Evolutionary conservation across 35 echinoderm and acorn worm species (phyloP).

Genomic region (Apostichopus californicus): DNA sequence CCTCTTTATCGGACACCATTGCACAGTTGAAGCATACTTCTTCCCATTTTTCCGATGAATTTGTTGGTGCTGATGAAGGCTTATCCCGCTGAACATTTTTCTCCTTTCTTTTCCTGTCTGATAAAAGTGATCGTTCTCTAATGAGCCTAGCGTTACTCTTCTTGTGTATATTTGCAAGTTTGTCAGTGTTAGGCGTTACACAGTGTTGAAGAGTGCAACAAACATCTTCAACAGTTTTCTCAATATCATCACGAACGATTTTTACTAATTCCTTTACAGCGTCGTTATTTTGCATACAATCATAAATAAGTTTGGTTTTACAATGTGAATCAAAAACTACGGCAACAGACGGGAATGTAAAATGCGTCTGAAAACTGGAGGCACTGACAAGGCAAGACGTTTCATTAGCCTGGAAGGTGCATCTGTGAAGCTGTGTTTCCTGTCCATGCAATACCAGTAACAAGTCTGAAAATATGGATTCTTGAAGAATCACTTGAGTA

Average conservation of each 20-base stretch:
- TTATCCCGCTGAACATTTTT: not conserved
- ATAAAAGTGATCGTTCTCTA: not conserved
- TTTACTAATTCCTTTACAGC: not conserved
- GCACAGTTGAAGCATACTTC: not conserved
- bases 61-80: not conserved
- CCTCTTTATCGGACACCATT: not conserved
- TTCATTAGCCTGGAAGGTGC: not conserved
- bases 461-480: not conserved
- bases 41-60: not conserved
- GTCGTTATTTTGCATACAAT: not conserved
- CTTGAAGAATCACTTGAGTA: not conserved
- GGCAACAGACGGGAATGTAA: not conserved
- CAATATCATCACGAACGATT: not conserved
- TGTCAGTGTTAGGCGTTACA: not conserved
- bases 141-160: not conserved
- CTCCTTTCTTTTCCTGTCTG: not conserved
- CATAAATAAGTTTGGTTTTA: not conserved
- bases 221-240: slow-evolving; percentile 41
- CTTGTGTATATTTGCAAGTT: not conserved
- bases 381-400: not conserved
- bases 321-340: not conserved
- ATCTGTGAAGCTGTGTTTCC: slow-evolving; percentile 40
- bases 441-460: slow-evolving; percentile 1
- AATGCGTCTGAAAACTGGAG: not conserved
- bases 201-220: slow-evolving; percentile 15